Evolutionary conservation across 2,888 invertebrate species (phyloP), one percentile per base, ranked within the genome.

Genomic region (Hirudinaria manillensis): DNA sequence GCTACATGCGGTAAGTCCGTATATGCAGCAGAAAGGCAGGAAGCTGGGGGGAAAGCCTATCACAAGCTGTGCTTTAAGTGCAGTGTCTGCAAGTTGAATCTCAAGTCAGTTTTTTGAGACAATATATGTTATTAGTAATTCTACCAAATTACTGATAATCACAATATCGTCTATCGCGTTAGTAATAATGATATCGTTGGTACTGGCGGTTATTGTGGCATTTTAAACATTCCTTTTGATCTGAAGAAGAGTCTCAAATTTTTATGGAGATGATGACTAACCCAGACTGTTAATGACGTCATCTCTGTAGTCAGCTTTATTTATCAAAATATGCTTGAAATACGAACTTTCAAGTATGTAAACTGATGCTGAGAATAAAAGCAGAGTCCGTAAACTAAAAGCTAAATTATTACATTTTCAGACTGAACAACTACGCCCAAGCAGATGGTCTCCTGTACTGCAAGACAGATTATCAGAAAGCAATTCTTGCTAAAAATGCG

Each of bases 21-120:
- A 56, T 85, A 85, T 76, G 81, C 83, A 0, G 82, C 82, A 19
- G 85, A 85, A 79, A 80, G 83, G 74, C 80, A 82, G 72, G 85
- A 85, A 77, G 85, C 84, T 0, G 85, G 84, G 3, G 80, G 80
- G 3, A 79, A 79, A 3, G 80, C 81, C 29, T 85, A 80, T 79
- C 85, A 85, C 78, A 84, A 84, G 75, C 77, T 81, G n/a, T 73
- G 73, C 65, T 73, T 73, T 61, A 73, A 73, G 38, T 73, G 73
- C 65, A 55, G 45, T 24, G 74, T 67, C 29, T 67, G 74, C 70
- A 68, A 74, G 66, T 29, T 68, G 45, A 67, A 61, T 65, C 74
- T 74, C 74, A 68, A 74, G 74, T 68, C 19, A 24, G 74, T 13
- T 24, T 68, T 1, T 1, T 32, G 24, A 29, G 24, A 61, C 61